Base-by-base conservation (phyloP, 1,140 invertebrate species). In the Drosophila sproati region DNA sequence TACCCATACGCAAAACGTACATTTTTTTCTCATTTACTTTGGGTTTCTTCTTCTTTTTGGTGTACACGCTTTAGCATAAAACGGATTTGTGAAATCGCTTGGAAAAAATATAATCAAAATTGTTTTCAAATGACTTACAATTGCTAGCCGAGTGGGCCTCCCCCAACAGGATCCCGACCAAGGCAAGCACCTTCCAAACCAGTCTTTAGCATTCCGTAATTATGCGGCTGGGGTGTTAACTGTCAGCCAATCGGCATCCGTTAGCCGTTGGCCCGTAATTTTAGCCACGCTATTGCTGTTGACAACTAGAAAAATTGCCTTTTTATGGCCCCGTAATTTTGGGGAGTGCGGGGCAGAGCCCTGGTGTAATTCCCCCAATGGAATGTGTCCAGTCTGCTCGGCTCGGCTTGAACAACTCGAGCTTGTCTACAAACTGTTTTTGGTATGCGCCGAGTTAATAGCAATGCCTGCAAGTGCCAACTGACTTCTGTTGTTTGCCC, bases 91-190 rank as follows among this genome's bases (percentile, higher is more conserved):
- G 85, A 89, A 89, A 89, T 89, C 85, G 85, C 43, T 89, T 85
- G 85, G 85, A 89, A 89, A 89, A 89, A 90, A 89, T 89, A 89
- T 89, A 89, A 89, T 89, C 85, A 89, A 89, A 89, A 89, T 89
- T 89, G 85, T 88, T 88, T 88, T 88, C 80, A 78, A 88, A 88
- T 89, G 85, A 89, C 85, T 89, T 89, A 89, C 80, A 89, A 89
- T 87, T 89, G 77, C 83, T 77, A 48, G 51, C 41, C n/a, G 4
- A 63, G 63, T 78, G 74, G 34, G 4, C n/a, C 32, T n/a, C 10
- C 52, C 34, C 50, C 43, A 29, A 10, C 39, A 20, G 20, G 20
- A 35, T n/a, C 32, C 12, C 45, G 57, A 5, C 7, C 2, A 12
- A 1, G 10, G 10, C 41, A 45, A 12, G 12, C 10, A n/a, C 32